Percentiles rank a stretch among this genome's conserved stretches.
These are phyloP conservation scores for Sebastes vulpes DNA, from an alignment of 2,797 vertebrate genomes.

Conservation along the genomic window DNA sequence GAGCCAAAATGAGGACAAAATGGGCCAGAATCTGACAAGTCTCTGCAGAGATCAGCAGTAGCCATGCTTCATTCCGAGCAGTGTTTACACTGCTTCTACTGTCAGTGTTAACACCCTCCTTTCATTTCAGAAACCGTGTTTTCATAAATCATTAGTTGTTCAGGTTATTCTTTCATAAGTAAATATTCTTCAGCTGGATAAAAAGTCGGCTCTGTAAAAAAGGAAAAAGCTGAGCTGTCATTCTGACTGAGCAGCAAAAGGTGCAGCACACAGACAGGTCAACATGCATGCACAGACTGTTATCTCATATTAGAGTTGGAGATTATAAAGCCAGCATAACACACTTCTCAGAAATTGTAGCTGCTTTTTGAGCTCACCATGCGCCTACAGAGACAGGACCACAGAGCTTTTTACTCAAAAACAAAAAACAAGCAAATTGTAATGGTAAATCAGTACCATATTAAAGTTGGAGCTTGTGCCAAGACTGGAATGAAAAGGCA, in stretches of 20 bases:
- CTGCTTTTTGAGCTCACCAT: background rate
- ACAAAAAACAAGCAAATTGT: background rate
- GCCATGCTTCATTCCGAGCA: background rate
- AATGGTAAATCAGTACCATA: constrained; percentile 2
- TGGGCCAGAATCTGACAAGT: constrained; percentile 27
- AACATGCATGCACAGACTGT: background rate
- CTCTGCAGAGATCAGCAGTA: constrained; percentile 15
- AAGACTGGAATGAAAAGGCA: constrained; percentile 12
- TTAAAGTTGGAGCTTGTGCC: background rate
- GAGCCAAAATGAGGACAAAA: constrained; percentile 15
- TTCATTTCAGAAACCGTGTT: background rate
- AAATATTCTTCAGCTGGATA: background rate
- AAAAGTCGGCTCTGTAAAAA: background rate
- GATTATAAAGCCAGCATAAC: background rate
- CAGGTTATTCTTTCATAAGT: background rate
- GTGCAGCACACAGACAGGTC: background rate
- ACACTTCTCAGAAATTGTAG: background rate
- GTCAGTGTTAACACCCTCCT: background rate
- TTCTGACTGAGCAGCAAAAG: background rate
- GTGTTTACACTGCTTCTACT: background rate
- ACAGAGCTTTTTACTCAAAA: background rate
- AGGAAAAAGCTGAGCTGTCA: background rate
- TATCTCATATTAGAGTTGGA: background rate
- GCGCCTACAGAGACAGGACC: background rate
- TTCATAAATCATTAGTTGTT: background rate